Conservation (phyloP, 2,797 vertebrate genomes). For the Megaceryle alcyon region DNA sequence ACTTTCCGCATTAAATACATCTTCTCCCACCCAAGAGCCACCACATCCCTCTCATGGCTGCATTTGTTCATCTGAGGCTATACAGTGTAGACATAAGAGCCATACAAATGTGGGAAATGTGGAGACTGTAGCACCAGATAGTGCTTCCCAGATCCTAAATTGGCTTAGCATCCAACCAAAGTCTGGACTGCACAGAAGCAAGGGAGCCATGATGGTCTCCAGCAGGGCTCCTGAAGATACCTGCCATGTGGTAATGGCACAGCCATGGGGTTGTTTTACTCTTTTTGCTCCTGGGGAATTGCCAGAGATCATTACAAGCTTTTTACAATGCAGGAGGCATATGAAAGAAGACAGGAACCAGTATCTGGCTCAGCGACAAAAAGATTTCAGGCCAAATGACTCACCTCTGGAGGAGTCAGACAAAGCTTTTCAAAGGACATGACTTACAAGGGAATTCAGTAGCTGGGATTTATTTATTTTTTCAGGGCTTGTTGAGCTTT, state of each 20-base stretch:
- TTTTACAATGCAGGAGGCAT: background rate
- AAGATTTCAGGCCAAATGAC: conserved; percentile 51
- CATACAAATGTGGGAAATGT: background rate
- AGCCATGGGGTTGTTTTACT: background rate
- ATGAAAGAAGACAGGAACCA: conserved; percentile 12
- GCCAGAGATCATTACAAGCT: background rate
- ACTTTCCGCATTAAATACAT: background rate
- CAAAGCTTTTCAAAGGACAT: conserved; percentile 42
- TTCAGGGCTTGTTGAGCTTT: conserved; percentile 5
- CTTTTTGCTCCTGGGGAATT: background rate
- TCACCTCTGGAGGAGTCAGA: conserved; percentile 57
- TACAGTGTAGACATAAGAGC: background rate
- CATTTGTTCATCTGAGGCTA: background rate
- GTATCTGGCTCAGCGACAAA: conserved; percentile 32
- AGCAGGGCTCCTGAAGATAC: background rate
- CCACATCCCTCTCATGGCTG: background rate
- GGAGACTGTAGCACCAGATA: background rate
- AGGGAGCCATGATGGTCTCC: background rate
- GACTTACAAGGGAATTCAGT: conserved; percentile 31
- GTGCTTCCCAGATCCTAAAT: background rate
- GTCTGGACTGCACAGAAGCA: background rate
- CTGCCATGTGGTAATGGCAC: background rate
- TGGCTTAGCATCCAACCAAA: background rate
- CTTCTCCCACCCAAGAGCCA: background rate
- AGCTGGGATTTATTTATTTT: conserved; percentile 44